phyloP scores from a whole-genome alignment of 2,797 vertebrate species.

The Thaleichthys pacificus region DNA sequence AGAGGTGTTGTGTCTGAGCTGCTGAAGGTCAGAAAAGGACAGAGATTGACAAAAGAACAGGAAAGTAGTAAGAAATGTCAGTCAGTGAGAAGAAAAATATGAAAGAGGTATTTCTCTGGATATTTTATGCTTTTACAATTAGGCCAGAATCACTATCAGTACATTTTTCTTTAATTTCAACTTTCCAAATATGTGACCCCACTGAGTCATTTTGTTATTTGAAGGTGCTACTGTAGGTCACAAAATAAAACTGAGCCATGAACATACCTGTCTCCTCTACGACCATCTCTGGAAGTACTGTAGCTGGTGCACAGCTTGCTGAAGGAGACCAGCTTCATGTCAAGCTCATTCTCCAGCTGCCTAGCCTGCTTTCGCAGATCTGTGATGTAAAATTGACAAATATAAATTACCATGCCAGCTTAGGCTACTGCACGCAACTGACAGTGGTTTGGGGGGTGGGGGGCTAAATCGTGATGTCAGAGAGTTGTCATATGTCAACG shows the following conservation, averaged over 20 bases:
- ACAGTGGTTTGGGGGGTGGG: no score
- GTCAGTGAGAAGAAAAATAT: background rate
- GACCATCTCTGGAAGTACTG: slow-evolving; percentile 85
- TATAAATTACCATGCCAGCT: no score
- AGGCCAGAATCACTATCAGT: no score
- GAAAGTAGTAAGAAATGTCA: no score
- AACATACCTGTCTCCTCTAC: slow-evolving; percentile 86
- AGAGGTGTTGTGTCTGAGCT: slow-evolving; percentile 96
- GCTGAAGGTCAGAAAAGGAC: slow-evolving; percentile 57
- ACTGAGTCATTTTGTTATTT: background rate
- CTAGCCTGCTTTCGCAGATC: slow-evolving; percentile 96
- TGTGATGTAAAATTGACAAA: slow-evolving; percentile 50
- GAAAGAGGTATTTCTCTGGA: background rate
- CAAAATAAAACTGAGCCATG: slow-evolving; percentile 31
- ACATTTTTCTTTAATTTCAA: background rate
- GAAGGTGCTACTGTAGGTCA: slow-evolving; percentile 63
- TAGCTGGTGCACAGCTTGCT: slow-evolving; percentile 98
- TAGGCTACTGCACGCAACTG: background rate
- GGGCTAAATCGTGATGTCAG: no score
- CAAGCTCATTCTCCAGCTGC: slow-evolving; percentile 96
- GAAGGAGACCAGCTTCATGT: slow-evolving; percentile 97
- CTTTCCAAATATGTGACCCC: background rate
- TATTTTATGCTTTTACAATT: no score
- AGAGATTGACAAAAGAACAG: background rate
- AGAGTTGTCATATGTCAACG: no score